These are phyloP conservation scores for Eutrigla gurnardus DNA, from an alignment of 2,797 vertebrate genomes.

Conservation along the genomic window DNA sequence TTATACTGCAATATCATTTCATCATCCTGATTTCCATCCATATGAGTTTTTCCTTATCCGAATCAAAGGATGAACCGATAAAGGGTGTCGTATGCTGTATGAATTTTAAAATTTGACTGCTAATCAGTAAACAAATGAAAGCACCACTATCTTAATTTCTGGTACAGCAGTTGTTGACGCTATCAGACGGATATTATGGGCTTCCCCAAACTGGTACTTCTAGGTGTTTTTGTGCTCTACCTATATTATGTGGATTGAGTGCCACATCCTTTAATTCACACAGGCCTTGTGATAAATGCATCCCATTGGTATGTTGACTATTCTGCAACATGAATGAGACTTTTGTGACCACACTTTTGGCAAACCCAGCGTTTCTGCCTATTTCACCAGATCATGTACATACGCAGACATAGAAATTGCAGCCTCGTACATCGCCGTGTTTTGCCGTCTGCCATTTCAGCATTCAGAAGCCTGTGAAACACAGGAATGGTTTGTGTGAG, in stretches of 20 bases:
- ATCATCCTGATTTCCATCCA: too few species aligned
- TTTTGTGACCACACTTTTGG: slow-evolving; percentile 42
- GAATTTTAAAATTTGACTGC: background rate
- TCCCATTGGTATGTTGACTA: slow-evolving; percentile 28
- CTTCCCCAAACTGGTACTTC: background rate
- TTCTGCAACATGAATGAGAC: slow-evolving; percentile 48
- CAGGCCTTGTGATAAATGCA: slow-evolving; percentile 24
- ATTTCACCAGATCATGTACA: slow-evolving; percentile 37
- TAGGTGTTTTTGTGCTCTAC: slow-evolving; percentile 8
- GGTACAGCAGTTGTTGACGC: background rate
- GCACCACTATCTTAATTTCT: background rate
- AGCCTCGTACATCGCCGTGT: slow-evolving; percentile 28
- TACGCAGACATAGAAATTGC: slow-evolving; percentile 53
- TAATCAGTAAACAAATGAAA: background rate
- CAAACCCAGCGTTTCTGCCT: slow-evolving; percentile 19
- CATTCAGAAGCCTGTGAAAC: slow-evolving; percentile 39
- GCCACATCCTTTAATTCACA: slow-evolving; percentile 29
- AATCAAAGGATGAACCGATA: background rate
- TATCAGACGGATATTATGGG: background rate
- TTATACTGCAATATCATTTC: too few species aligned
- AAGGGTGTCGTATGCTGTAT: too few species aligned
- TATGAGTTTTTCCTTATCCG: background rate
- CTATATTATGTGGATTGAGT: background rate
- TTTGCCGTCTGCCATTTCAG: slow-evolving; percentile 66
- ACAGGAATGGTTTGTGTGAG: slow-evolving; percentile 60